A percentile compares a stretch with the other conserved stretches of the same genome.
Conservation (phyloP, 2,888 invertebrate genomes). For the Apotomis capreana region DNA sequence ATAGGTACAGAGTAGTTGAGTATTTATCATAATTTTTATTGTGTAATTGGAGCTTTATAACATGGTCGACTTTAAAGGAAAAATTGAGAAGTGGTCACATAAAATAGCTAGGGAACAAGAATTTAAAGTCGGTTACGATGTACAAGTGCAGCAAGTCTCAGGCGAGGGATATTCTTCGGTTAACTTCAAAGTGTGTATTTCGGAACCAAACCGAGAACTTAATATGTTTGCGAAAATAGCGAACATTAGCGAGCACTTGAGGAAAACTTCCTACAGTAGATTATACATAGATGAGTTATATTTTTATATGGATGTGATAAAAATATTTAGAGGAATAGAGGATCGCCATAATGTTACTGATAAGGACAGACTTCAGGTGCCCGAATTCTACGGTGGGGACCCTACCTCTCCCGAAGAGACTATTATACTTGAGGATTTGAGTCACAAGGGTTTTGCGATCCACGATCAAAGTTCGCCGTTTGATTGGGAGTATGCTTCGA, state of each 20-base stretch:
- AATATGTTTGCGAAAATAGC: slow-evolving; percentile 36
- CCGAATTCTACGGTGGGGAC: slow-evolving; percentile 35
- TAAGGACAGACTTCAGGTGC: slow-evolving; percentile 25
- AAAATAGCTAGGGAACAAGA: slow-evolving; percentile 15
- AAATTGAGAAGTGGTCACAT: slow-evolving; percentile 12
- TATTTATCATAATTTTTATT: too few species aligned
- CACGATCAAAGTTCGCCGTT: slow-evolving; percentile 28
- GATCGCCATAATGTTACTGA: slow-evolving; percentile 22
- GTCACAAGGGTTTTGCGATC: slow-evolving; percentile 20
- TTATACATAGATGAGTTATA: slow-evolving; percentile 21
- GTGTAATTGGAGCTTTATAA: neutral
- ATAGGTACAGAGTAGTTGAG: too few species aligned
- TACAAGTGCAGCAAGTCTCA: slow-evolving; percentile 13
- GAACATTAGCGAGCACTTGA: slow-evolving; percentile 23
- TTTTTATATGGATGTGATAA: slow-evolving; percentile 32
- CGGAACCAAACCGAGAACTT: slow-evolving; percentile 22
- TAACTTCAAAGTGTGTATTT: slow-evolving; percentile 15
- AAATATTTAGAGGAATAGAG: slow-evolving; percentile 31
- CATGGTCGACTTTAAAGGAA: slow-evolving; percentile 21
- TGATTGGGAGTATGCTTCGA: slow-evolving; percentile 40
- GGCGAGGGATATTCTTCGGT: slow-evolving; percentile 27
- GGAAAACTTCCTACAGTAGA: slow-evolving; percentile 18
- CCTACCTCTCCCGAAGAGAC: slow-evolving; percentile 23
- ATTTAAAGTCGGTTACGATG: slow-evolving; percentile 11
- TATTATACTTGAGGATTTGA: slow-evolving; percentile 38